Evolutionary conservation across 2,113 vertebrate genomes (phyloP), one percentile per base, ranked within the genome.

Genomic region (Psilopogon haemacephalus): DNA sequence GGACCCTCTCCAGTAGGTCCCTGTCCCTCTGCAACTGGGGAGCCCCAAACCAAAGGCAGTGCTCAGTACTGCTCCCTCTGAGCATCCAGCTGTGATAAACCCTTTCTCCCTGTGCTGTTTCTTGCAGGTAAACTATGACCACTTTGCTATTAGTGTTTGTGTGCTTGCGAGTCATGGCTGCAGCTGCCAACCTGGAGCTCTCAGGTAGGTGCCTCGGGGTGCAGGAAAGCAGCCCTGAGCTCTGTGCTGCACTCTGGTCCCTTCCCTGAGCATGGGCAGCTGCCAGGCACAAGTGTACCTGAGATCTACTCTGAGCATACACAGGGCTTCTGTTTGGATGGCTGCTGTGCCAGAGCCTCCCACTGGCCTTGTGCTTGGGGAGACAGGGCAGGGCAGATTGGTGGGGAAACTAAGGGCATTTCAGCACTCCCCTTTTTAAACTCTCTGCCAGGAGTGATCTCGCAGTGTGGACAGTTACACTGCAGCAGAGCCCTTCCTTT

Each of bases 51-150:
- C n/a, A n/a, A n/a, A n/a, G n/a, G n/a, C n/a, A n/a, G n/a, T n/a
- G n/a, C n/a, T n/a, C n/a, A n/a, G n/a, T n/a, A n/a, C n/a, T n/a
- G n/a, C 46, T 54, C 16, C 27, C 4, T 35, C 1, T 30, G 27
- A 38, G 58, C 46, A 24, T 20, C 33, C 19, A 40, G 40, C 33
- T 50, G 5, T 50, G 58, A 54, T 58, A 71, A 80, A 96, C 38
- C 91, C 4, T 83, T 55, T 95, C 80, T 93, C 74, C 44, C n/a
- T 94, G n/a, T 96, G 55, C 76, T 85, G 50, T 86, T 86, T 96
- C 86, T 96, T 97, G 40, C 98, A 99, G 99, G 98, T 98, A 96
- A 98, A 98, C 94, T 92, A 99, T 99, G 98, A 98, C 98, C 94
- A 97, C 97, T 98, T 97, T 97, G 59, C 97, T 99, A 87, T 91